Percentiles rank a stretch among this genome's conserved stretches.
These are phyloP conservation scores for Phrynosoma blainvillii DNA, from an alignment of 2,113 vertebrate species.

Conservation along the genomic window DNA sequence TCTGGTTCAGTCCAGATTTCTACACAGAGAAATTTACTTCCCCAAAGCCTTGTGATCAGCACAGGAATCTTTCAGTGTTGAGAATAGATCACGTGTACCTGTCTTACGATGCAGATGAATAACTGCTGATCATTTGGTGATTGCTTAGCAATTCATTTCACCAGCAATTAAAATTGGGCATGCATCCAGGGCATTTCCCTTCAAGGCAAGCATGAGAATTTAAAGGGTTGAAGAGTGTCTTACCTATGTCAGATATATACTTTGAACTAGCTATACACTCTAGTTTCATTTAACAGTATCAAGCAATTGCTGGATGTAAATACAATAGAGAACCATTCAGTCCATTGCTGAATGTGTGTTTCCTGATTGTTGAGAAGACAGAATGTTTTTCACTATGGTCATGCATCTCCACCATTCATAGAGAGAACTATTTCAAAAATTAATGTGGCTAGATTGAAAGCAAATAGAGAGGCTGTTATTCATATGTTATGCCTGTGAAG, in stretches of 20 bases:
- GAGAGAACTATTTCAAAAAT: background rate
- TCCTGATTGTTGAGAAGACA: background rate
- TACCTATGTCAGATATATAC: conserved; percentile 46
- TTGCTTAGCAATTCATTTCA: conserved; percentile 54
- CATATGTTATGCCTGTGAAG: background rate
- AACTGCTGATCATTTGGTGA: conserved; percentile 46
- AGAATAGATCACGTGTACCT: background rate
- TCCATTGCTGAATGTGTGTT: conserved; percentile 10
- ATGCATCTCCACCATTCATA: background rate
- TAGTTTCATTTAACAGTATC: background rate
- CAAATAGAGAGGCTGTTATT: background rate
- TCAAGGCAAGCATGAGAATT: conserved; percentile 42
- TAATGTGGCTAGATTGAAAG: background rate
- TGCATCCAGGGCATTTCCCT: conserved; percentile 41
- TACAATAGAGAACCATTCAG: conserved; percentile 19
- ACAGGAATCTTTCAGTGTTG: conserved; percentile 4
- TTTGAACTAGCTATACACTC: background rate
- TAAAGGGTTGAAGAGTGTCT: conserved; percentile 45
- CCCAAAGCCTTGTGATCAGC: conserved; percentile 9
- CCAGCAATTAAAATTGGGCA: conserved; percentile 44
- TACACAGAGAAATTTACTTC: conserved; percentile 17
- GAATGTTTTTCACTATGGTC: background rate
- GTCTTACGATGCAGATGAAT: conserved; percentile 5
- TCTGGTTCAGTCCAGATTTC: conserved; percentile 36
- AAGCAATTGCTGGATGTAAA: conserved; percentile 17